phyloP scores from a whole-genome alignment of 2,113 vertebrate species.

The Corydoras maculifer region DNA sequence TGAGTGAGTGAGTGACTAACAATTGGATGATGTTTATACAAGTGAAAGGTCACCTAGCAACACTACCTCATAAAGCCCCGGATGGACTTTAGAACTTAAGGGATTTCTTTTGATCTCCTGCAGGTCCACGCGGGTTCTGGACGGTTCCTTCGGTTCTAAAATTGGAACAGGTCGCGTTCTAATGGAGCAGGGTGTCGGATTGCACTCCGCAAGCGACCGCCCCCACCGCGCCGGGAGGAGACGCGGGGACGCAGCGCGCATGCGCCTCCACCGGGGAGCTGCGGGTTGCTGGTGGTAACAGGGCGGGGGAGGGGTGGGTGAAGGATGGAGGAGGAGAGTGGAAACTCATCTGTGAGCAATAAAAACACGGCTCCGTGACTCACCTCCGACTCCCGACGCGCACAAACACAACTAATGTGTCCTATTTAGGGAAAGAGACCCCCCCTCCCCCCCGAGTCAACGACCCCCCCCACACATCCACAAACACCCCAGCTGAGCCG shows the following conservation, averaged over 20 bases:
- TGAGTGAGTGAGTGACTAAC: no score
- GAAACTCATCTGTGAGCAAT: slow-evolving; percentile 70
- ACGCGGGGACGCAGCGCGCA: slow-evolving; percentile 4
- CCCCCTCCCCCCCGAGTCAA: slow-evolving; percentile 8
- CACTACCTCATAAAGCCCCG: no score
- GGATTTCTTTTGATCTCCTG: no score
- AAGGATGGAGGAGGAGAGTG: slow-evolving; percentile 41
- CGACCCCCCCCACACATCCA: slow-evolving; percentile 22
- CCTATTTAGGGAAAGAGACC: slow-evolving; percentile 33
- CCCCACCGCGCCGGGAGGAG: not conserved
- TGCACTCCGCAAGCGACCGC: no score
- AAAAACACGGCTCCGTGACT: slow-evolving; percentile 60
- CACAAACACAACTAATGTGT: slow-evolving; percentile 15
- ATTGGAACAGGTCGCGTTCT: no score
- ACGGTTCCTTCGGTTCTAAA: no score
- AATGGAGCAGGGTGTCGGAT: no score
- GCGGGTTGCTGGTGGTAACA: slow-evolving; percentile 43
- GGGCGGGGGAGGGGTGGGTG: slow-evolving; percentile 37
- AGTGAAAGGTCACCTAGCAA: no score
- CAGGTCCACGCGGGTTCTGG: no score
- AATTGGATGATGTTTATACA: no score
- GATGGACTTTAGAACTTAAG: no score
- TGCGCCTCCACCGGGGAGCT: slow-evolving; percentile 17
- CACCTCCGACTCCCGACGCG: slow-evolving; percentile 45
- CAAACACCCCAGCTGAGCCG: slow-evolving; percentile 24